Base-by-base conservation (phyloP, 2,797 vertebrate genomes). In the Poecilia picta region DNA sequence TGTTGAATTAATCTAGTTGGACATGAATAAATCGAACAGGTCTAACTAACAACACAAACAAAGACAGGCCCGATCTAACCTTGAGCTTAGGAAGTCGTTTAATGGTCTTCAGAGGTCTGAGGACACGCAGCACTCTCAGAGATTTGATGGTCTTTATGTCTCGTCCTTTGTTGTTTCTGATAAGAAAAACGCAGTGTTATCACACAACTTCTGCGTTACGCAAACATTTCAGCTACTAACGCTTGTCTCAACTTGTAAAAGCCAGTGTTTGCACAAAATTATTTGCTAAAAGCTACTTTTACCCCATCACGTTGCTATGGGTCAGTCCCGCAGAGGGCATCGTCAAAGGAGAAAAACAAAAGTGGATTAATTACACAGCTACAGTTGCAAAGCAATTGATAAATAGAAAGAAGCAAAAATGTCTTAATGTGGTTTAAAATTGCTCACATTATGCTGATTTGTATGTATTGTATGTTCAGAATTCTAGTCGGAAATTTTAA, bases 71-170 rank as follows among this genome's bases (percentile, higher is more conserved):
- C 11, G 55, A 5, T 73, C 74, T 78, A 93, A 99, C 98, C 97
- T 99, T 99, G 77, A 99, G 96, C 91, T 99, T 99, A 25, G 98
- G 98, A 83, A 99, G 95, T 39, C 98, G 95, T 92, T 99, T 99
- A 93, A 99, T 99, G 79, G 98, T 99, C 93, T 99, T 99, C 88
- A 99, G 94, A 0, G 98, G 98, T 81, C 98, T 95, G 82, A 99
- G 95, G 72, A 99, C 98, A 31, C 98, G 95, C 16, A 99, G 89
- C 46, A 99, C 98, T 85, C 98, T 96, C 45, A 99, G 95, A 76
- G 98, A 99, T 91, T 99, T 99, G 92, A 99, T 99, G 73, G 98
- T 99, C 94, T 99, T 99, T 88, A 99, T 99, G 94, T 99, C 98
- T 59, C 98, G 95, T 11, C 98, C 98, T 93, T 99, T 99, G 93